phyloP scores from a whole-genome alignment of 2,888 invertebrate species.

The Drosophila cognata region DNA sequence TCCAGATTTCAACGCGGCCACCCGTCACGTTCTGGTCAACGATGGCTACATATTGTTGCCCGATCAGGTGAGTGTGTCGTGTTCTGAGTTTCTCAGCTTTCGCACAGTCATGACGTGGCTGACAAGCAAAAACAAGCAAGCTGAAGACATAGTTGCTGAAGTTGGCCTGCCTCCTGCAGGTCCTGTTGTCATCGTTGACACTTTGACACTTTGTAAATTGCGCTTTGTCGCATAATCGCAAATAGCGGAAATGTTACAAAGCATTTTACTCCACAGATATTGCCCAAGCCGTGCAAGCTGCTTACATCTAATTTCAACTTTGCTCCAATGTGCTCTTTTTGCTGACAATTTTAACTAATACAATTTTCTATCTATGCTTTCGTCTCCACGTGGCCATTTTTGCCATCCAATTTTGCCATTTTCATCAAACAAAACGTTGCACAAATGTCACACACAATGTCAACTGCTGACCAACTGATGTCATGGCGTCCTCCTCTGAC shows the following conservation, averaged over 20 bases:
- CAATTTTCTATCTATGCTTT: conserved; percentile 58
- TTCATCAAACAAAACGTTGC: conserved; percentile 79
- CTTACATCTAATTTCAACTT: conserved; percentile 73
- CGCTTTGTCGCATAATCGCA: conserved; percentile 71
- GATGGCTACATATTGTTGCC: conserved; percentile 89
- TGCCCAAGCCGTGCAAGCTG: conserved; percentile 1
- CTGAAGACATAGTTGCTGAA: conserved; percentile 35
- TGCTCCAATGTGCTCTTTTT: conserved; percentile 35
- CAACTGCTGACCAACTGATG: conserved; percentile 72
- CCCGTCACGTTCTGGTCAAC: conserved; percentile 88
- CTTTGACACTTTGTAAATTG: conserved; percentile 83
- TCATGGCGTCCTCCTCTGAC: conserved; percentile 33
- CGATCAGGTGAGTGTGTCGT: conserved; percentile 87
- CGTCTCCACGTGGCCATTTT: conserved; percentile 31
- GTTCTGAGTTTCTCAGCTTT: conserved; percentile 22
- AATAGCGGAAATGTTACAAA: conserved; percentile 76
- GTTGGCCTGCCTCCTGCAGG: conserved; percentile 39
- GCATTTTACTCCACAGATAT: conserved; percentile 55
- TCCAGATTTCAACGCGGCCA: conserved; percentile 93
- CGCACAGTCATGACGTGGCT: conserved; percentile 48
- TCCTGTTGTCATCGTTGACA: conserved; percentile 67
- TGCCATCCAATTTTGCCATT: conserved; percentile 53
- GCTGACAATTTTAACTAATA: conserved; percentile 70
- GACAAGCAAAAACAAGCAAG: conserved; percentile 45
- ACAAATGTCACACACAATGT: conserved; percentile 75